Evolutionary conservation across 2,888 invertebrate genomes (phyloP).

Genomic region (Allacma fusca): DNA sequence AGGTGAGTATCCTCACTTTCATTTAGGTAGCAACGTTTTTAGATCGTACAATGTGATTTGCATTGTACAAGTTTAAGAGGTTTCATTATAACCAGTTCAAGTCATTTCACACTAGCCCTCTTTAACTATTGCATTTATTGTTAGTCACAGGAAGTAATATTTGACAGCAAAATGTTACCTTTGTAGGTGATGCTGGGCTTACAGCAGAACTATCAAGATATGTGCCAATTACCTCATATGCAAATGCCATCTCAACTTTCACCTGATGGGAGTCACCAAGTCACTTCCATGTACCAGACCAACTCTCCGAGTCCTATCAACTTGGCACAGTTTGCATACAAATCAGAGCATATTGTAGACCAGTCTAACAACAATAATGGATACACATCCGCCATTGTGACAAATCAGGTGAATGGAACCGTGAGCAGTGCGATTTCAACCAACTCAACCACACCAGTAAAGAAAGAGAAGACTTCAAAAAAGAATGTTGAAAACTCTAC

Average conservation of each 20-base stretch:
- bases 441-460: constrained; percentile 48
- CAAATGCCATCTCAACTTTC: constrained; percentile 35
- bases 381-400: constrained; percentile 24
- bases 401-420: constrained; percentile 41
- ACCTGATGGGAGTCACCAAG: constrained; percentile 29
- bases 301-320: constrained; percentile 58
- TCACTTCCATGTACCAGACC: constrained; percentile 47
- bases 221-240: constrained; percentile 58
- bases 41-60: too few relatives aligned
- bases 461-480: constrained; percentile 69
- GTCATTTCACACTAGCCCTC: too few relatives aligned
- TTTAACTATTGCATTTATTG: too few relatives aligned
- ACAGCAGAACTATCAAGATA: constrained; percentile 62
- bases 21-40: too few relatives aligned
- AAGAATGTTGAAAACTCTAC: constrained; percentile 85
- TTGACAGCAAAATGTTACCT: too few relatives aligned
- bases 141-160: too few relatives aligned
- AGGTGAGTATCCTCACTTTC: constrained; percentile 54
- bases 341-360: constrained; percentile 47
- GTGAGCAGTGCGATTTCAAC: constrained; percentile 45
- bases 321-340: constrained; percentile 56
- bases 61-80: too few relatives aligned
- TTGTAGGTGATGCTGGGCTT: constrained; percentile 73
- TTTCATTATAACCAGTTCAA: too few relatives aligned
- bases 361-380: constrained; percentile 37